These are phyloP conservation scores for Caenorhabditis brenneri DNA, from an alignment of 1,140 invertebrate genomes.

Conservation along the genomic window DNA sequence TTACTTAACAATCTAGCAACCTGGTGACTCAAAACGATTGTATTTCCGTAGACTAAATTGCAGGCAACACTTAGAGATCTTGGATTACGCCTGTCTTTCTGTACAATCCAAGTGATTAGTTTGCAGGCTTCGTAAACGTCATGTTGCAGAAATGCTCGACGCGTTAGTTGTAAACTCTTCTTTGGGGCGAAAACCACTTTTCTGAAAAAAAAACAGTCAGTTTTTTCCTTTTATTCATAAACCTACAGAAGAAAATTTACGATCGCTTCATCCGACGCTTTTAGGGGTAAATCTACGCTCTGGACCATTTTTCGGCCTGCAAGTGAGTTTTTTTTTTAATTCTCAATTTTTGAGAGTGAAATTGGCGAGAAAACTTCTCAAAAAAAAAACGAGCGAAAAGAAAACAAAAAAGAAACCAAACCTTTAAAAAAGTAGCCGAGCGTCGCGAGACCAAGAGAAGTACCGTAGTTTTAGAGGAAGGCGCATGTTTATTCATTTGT, in stretches of 20 bases:
- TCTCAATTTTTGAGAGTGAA: no score
- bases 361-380: no score
- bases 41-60: background rate
- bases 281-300: background rate
- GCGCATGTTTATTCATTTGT: no score
- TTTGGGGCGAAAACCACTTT: background rate
- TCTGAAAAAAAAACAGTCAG: background rate
- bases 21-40: background rate
- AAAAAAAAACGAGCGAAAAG: no score
- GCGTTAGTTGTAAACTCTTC: background rate
- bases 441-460: no score
- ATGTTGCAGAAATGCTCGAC: background rate
- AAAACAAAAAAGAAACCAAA: no score
- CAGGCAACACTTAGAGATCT: background rate
- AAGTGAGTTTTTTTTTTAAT: no score
- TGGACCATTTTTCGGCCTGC: background rate
- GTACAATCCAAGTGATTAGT: background rate
- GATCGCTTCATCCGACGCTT: background rate
- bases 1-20: background rate
- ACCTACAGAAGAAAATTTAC: background rate
- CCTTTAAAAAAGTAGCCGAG: no score
- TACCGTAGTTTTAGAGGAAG: no score
- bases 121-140: background rate
- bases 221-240: background rate
- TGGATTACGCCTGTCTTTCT: no score